Conservation (phyloP, 2,888 invertebrate genomes). For the Peribatodes rhomboidaria region DNA sequence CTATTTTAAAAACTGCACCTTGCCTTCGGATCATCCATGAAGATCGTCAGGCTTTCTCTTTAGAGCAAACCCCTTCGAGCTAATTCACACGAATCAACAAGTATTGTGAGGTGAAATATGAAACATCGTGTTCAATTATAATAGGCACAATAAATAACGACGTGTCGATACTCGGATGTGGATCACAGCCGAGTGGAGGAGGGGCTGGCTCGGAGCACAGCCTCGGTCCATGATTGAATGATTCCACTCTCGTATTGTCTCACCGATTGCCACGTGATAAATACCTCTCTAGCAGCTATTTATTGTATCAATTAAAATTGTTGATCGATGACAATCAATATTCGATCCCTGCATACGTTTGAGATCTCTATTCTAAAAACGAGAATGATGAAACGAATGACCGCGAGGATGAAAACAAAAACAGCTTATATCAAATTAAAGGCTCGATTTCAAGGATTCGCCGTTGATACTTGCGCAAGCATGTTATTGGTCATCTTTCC, state of each 20-base stretch:
- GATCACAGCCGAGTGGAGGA: constrained; percentile 53
- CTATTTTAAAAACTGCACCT: too few species aligned
- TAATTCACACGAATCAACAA: constrained; percentile 42
- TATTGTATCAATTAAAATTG: constrained; percentile 62
- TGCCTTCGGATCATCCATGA: neutral
- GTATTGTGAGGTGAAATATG: constrained; percentile 48
- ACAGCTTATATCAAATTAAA: constrained; percentile 9
- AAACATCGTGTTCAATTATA: constrained; percentile 55
- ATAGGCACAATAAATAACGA: constrained; percentile 65
- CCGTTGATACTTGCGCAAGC: constrained; percentile 21
- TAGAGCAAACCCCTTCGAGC: constrained; percentile 23
- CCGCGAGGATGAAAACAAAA: constrained; percentile 17
- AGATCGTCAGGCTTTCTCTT: constrained; percentile 27
- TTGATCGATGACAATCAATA: constrained; percentile 41
- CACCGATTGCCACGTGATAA: constrained; percentile 58
- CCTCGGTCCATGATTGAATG: constrained; percentile 51
- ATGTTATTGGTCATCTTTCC: constrained; percentile 21
- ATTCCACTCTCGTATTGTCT: constrained; percentile 49
- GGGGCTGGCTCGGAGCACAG: constrained; percentile 49
- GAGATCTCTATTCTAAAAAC: constrained; percentile 25
- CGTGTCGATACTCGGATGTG: constrained; percentile 66
- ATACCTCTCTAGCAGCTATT: constrained; percentile 50
- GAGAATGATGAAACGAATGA: constrained; percentile 19
- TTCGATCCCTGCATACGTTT: constrained; percentile 27
- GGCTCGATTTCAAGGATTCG: constrained; percentile 26